These are phyloP conservation scores for Pollenia griseotomentosa DNA, from an alignment of 2,888 invertebrate species.

Conservation along the genomic window DNA sequence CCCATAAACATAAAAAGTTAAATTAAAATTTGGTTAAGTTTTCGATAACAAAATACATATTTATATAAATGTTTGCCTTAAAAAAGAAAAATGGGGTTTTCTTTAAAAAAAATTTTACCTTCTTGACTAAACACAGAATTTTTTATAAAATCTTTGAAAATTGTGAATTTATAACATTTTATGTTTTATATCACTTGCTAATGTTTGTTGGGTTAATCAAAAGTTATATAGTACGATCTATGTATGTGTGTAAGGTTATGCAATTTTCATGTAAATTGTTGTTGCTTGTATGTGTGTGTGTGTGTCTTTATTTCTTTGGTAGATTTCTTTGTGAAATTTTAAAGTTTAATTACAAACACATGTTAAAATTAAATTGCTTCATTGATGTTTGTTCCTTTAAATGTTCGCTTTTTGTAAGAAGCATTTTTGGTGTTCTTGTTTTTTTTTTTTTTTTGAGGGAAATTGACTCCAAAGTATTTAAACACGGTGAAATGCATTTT, in stretches of 20 bases:
- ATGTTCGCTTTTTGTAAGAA: conserved; percentile 46
- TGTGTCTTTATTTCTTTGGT: conserved; percentile 20
- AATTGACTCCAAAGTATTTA: conserved; percentile 40
- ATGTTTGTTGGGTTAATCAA: conserved; percentile 49
- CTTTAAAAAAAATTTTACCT: too few relatives aligned
- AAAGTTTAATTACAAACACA: conserved; percentile 77
- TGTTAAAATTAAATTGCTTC: conserved; percentile 75
- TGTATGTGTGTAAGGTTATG: conserved; percentile 2
- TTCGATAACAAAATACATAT: too few relatives aligned
- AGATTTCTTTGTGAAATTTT: conserved; percentile 28
- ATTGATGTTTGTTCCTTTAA: conserved; percentile 61
- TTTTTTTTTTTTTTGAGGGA: not conserved
- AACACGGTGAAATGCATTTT: conserved; percentile 43
- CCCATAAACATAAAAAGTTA: not conserved
- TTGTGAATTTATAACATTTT: not conserved
- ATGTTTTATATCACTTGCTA: not conserved
- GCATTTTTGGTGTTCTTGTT: conserved; percentile 12
- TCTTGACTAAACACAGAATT: too few relatives aligned
- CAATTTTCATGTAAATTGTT: conserved; percentile 68
- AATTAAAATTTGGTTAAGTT: too few relatives aligned
- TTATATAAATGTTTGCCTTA: too few relatives aligned
- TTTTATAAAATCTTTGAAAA: too few relatives aligned
- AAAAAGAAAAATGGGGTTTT: too few relatives aligned
- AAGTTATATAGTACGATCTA: not conserved
- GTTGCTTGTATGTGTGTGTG: conserved; percentile 28